Percentiles rank a stretch among this genome's conserved stretches.
Evolutionary conservation across 2,797 vertebrate genomes (phyloP).

Genomic region (Microctenopoma lineatum): DNA sequence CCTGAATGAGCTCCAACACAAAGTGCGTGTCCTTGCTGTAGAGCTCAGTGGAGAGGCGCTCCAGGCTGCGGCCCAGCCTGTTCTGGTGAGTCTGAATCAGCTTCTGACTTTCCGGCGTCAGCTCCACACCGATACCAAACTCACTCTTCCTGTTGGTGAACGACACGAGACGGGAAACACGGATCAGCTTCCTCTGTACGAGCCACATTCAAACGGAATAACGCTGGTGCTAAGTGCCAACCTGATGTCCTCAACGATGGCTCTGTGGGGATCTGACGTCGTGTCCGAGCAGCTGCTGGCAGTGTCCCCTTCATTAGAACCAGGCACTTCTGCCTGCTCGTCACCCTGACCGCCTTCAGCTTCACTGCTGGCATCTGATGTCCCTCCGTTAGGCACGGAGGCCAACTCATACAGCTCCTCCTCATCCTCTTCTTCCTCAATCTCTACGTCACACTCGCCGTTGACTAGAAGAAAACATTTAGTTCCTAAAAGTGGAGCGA

Average conservation of each 20-base stretch:
- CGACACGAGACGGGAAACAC: background rate
- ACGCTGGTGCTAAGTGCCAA: conserved; percentile 32
- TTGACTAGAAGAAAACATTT: conserved; percentile 37
- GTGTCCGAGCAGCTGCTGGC: conserved; percentile 30
- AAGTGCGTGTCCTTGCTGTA: conserved; percentile 90
- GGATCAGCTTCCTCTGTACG: background rate
- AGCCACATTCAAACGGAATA: background rate
- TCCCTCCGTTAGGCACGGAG: conserved; percentile 43
- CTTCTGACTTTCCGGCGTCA: conserved; percentile 78
- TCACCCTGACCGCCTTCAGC: conserved; percentile 46
- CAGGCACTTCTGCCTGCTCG: conserved; percentile 42
- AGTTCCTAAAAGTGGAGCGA: background rate
- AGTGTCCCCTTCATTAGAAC: conserved; percentile 29
- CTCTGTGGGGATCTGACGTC: conserved; percentile 51
- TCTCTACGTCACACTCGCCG: conserved; percentile 22
- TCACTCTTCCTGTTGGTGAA: conserved; percentile 77
- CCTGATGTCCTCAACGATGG: conserved; percentile 85
- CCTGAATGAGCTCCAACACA: conserved; percentile 88
- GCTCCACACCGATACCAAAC: conserved; percentile 85
- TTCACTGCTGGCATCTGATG: conserved; percentile 44
- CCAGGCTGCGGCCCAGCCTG: conserved; percentile 83
- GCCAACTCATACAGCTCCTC: conserved; percentile 79
- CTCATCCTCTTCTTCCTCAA: conserved; percentile 68
- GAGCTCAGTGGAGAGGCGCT: conserved; percentile 85
- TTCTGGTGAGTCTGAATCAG: conserved; percentile 84